A percentile compares a stretch with the other conserved stretches of the same genome.
Conservation (phyloP, 2,113 vertebrate species). For the Psophia crepitans region DNA sequence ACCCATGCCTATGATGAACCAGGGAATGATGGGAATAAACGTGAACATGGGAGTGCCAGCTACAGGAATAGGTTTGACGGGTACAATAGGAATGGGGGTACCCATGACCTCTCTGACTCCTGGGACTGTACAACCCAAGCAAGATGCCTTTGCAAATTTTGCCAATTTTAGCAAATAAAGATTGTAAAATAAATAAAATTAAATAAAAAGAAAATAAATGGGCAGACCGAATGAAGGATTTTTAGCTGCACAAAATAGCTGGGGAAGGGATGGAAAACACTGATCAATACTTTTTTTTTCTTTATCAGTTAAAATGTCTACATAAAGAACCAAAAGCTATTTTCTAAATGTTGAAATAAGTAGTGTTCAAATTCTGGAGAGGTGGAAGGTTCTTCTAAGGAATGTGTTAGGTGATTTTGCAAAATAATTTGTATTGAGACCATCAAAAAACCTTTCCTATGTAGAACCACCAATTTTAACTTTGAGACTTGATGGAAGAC, state of each 20-base stretch:
- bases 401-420: constrained; percentile 50
- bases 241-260: constrained; percentile 84
- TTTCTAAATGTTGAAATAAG: constrained; percentile 71
- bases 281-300: constrained; percentile 62
- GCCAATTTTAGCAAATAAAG: constrained; percentile 97
- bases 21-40: constrained; percentile 86
- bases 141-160: constrained; percentile 97
- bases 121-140: constrained; percentile 88
- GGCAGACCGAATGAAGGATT: constrained; percentile 87
- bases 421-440: constrained; percentile 54
- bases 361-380: constrained; percentile 62
- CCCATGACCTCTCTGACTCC: constrained; percentile 78
- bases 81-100: constrained; percentile 81
- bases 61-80: constrained; percentile 80
- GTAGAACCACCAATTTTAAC: constrained; percentile 66
- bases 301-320: constrained; percentile 72
- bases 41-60: constrained; percentile 80
- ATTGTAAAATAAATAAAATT: constrained; percentile 61
- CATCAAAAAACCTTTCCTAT: constrained; percentile 63
- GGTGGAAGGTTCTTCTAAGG: constrained; percentile 55
- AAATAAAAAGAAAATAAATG: constrained; percentile 13
- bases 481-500: constrained; percentile 58
- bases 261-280: constrained; percentile 71
- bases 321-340: constrained; percentile 75
- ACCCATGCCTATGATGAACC: constrained; percentile 77